Evolutionary conservation across 2,113 vertebrate genomes (phyloP).

Genomic region (Leucoraja erinaceus): DNA sequence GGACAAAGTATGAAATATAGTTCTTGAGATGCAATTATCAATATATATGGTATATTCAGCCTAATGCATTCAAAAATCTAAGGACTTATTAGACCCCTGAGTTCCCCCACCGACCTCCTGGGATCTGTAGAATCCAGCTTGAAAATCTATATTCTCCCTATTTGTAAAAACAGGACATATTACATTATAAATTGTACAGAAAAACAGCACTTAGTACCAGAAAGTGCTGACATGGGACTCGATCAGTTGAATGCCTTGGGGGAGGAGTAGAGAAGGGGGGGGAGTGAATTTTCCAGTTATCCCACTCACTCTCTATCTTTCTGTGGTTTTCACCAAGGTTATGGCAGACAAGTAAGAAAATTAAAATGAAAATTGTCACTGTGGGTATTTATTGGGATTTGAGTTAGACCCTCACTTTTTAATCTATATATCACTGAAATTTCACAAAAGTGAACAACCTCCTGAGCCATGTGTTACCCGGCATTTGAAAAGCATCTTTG

Average conservation of each 20-base stretch:
- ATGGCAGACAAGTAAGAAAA: neutral
- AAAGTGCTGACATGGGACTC: neutral
- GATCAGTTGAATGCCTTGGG: neutral
- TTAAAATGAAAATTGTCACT: neutral
- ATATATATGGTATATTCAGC: neutral
- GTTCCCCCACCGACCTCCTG: neutral
- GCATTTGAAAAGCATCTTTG: neutral
- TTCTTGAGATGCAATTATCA: neutral
- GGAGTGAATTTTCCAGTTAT: too few species aligned
- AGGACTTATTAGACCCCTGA: neutral
- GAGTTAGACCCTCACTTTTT: neutral
- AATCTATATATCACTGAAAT: neutral
- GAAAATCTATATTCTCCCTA: conserved; percentile 10
- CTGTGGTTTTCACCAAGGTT: neutral
- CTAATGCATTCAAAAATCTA: neutral
- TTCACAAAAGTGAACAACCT: neutral
- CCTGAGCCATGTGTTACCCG: neutral
- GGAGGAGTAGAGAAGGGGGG: neutral
- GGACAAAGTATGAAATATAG: neutral
- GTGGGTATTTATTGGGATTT: neutral
- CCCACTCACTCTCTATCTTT: neutral
- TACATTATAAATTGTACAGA: neutral
- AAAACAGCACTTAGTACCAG: neutral
- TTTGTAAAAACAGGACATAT: neutral
- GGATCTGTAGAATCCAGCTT: neutral